Percentiles rank a stretch among this genome's conserved stretches.
Conservation (phyloP, 2,888 invertebrate genomes). For the Xanthia icteritia region DNA sequence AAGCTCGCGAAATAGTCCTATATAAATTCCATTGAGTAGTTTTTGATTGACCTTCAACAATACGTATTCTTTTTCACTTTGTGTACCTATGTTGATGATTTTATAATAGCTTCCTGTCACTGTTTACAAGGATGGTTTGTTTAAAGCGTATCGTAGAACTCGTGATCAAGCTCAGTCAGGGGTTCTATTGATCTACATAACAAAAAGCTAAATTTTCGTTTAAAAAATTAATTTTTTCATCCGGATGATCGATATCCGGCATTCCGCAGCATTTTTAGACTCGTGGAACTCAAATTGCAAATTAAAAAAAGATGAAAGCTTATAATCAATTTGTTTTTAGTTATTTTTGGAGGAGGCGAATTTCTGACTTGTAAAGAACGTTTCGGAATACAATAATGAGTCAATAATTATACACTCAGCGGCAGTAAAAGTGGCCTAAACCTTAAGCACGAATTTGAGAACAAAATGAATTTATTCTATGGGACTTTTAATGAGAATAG, state of each 20-base stretch:
- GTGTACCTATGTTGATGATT: background rate
- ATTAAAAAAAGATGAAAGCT: slow-evolving; percentile 49
- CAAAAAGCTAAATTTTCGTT: background rate
- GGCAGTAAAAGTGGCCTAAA: too few relatives aligned
- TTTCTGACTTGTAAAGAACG: slow-evolving; percentile 4
- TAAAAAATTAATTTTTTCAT: background rate
- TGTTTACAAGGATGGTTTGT: slow-evolving; percentile 3
- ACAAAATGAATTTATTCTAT: too few relatives aligned
- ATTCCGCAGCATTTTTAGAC: slow-evolving; percentile 31
- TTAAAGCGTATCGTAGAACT: slow-evolving; percentile 13
- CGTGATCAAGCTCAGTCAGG: slow-evolving; percentile 38
- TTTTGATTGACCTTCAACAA: background rate
- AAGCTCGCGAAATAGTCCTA: background rate
- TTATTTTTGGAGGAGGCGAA: slow-evolving; percentile 26
- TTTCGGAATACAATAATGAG: background rate
- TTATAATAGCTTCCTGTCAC: background rate
- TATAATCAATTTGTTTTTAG: slow-evolving; percentile 15
- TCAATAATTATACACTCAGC: too few relatives aligned
- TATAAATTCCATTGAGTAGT: background rate
- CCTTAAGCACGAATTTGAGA: too few relatives aligned
- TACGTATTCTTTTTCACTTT: background rate
- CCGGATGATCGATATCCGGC: slow-evolving; percentile 47
- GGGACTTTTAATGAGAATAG: too few relatives aligned
- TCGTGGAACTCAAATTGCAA: slow-evolving; percentile 7
- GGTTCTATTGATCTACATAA: slow-evolving; percentile 33